Evolutionary conservation across 1,140 invertebrate genomes (phyloP), one percentile per base, ranked within the genome.

Genomic region (Sycophaga agraensis): DNA sequence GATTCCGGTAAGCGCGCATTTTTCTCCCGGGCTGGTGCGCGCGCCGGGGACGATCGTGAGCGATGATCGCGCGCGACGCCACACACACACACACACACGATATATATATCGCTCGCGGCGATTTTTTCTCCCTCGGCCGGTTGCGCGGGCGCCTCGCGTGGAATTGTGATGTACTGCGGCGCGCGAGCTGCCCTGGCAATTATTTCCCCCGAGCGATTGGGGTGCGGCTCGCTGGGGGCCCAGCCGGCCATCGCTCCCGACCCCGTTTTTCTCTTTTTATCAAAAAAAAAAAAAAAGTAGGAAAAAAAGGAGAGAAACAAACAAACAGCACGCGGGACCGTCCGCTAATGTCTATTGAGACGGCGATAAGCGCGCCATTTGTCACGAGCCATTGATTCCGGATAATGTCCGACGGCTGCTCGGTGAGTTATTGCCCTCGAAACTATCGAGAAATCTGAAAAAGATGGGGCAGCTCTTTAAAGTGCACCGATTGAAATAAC

Each of bases 301-400:
- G 17, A n/a, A 11, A 34, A 45, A 60, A 55, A 19, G 2, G 31
- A 45, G 49, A 46, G 48, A 40, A 53, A 45, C 11, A 43, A 40
- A 55, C 51, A 42, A 17, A 51, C 57, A 48, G 59, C 49, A 48
- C 40, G 59, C 40, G n/a, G n/a, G n/a, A n/a, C n/a, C n/a, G 4
- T 54, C 59, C 11, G 34, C 35, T 61, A 61, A 61, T 61, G 51
- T 37, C 37, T 35, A 43, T 56, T 42, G 53, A 49, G 45, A 50
- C n/a, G 12, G 28, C 49, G 59, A 62, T 62, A 56, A 56, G 59
- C 51, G 24, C 49, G 45, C 53, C 53, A 62, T 62, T 62, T 62
- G 59, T 62, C 53, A 62, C 53, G 59, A 48, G 24, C 37, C 59
- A 62, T 62, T 62, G 59, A 62, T 62, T 56, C 50, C 37, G 53